Evolutionary conservation across 2,113 vertebrate species (phyloP), one percentile per base, ranked within the genome.

Genomic region (Lamprotornis superbus): DNA sequence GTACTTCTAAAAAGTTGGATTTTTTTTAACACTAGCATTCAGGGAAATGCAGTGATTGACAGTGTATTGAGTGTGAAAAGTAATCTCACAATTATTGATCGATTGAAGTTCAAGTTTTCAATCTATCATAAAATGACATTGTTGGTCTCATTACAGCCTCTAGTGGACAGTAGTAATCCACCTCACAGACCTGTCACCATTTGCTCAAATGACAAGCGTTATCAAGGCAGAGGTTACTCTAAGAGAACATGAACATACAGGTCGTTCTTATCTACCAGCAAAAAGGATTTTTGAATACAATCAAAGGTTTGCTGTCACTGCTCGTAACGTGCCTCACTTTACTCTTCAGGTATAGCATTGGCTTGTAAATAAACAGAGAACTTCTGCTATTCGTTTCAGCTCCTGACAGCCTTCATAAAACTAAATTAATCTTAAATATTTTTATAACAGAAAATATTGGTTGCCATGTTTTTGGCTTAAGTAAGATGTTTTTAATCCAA

Each of bases 111-210:
- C 90, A 83, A 82, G 69, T 71, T 89, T 91, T 70, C 71, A 80
- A 49, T 81, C 81, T 95, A 93, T 75, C 95, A 91, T 92, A 61
- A 92, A 96, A 87, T 96, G 97, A 95, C 96, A 97, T 97, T 97
- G 96, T 94, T 96, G 97, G 97, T 98, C 98, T 98, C 98, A 96
- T 97, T 97, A 98, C 98, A 98, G 97, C 97, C 98, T 98, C 98
- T 98, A 98, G 98, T 98, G 98, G 98, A 98, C 97, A 92, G 97
- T 94, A 97, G 83, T 91, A 91, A 97, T 91, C 93, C 94, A 92
- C 95, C 93, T 96, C 95, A 96, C 92, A 95, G 91, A 83, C 55
- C 84, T 97, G 82, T 92, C 90, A 65, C 56, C 13, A 28, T 68
- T 74, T 91, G 53, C 86, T 95, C 87, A 49, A 16, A 69, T 86